Conservation (phyloP, 2,797 vertebrate species). For the Botia almorhae region DNA sequence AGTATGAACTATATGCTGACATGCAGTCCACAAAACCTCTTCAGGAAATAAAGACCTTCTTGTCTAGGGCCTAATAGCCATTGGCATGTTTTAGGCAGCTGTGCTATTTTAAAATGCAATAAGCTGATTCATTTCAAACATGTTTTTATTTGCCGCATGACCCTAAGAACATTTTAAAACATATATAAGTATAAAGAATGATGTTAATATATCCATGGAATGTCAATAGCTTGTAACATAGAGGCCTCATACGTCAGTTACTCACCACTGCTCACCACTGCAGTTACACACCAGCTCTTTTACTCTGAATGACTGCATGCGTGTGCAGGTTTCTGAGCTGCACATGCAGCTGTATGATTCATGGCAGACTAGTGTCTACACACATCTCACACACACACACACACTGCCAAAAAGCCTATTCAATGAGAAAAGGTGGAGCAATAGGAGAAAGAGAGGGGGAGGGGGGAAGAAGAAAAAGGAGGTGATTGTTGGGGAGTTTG, state of each 20-base stretch:
- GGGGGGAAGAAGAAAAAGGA: constrained; percentile 56
- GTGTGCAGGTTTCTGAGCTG: constrained; percentile 24
- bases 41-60: constrained; percentile 4
- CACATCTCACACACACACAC: constrained; percentile 25
- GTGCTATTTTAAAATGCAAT: neutral
- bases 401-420: constrained; percentile 8
- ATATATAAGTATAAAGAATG: too few species aligned
- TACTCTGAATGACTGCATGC: neutral
- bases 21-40: neutral
- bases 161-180: too few species aligned
- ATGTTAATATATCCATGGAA: neutral
- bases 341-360: constrained; percentile 32
- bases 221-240: neutral
- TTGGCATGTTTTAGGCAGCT: neutral
- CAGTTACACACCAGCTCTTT: neutral
- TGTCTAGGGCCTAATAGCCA: neutral
- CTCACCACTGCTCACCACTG: too few species aligned
- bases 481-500: constrained; percentile 58
- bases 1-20: neutral
- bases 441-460: constrained; percentile 21
- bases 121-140: neutral
- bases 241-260: neutral
- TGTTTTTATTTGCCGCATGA: constrained; percentile 3
- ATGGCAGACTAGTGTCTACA: constrained; percentile 1
- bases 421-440: constrained; percentile 49